Evolutionary conservation across 1,140 invertebrate species (phyloP).

Genomic region (Platyscapa corneri): DNA sequence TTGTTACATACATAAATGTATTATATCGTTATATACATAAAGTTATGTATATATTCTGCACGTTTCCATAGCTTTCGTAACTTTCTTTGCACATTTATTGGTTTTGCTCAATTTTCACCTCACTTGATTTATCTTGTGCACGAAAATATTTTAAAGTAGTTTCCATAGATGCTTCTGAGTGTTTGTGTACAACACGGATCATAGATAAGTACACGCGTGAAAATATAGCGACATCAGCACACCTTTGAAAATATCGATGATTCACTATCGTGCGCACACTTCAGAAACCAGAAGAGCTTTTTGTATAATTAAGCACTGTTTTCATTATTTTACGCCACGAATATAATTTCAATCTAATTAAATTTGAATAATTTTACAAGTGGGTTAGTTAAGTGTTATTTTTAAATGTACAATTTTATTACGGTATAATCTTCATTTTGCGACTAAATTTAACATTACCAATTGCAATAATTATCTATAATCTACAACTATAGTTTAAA

Average conservation of each 20-base stretch:
- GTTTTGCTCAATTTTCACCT: too few relatives aligned
- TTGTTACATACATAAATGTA: too few relatives aligned
- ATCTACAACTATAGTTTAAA: too few relatives aligned
- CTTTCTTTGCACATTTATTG: too few relatives aligned
- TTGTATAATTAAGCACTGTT: not conserved
- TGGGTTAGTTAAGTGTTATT: not conserved
- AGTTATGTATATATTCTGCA: too few relatives aligned
- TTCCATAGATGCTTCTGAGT: not conserved
- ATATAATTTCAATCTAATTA: not conserved
- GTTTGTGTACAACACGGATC: slow-evolving; percentile 3
- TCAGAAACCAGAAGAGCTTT: not conserved
- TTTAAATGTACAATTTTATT: too few relatives aligned
- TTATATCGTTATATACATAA: too few relatives aligned
- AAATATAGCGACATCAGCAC: not conserved
- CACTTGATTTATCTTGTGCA: too few relatives aligned
- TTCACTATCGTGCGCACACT: not conserved
- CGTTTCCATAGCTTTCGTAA: too few relatives aligned
- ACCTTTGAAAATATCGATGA: not conserved
- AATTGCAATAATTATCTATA: too few relatives aligned
- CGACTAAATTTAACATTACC: too few relatives aligned
- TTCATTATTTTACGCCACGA: not conserved
- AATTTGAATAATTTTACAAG: not conserved
- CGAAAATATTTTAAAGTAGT: too few relatives aligned
- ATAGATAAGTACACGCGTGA: not conserved
- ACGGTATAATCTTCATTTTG: not conserved